phyloP scores from a whole-genome alignment of 1,140 invertebrate species.

The Drosophila micromelanica region DNA sequence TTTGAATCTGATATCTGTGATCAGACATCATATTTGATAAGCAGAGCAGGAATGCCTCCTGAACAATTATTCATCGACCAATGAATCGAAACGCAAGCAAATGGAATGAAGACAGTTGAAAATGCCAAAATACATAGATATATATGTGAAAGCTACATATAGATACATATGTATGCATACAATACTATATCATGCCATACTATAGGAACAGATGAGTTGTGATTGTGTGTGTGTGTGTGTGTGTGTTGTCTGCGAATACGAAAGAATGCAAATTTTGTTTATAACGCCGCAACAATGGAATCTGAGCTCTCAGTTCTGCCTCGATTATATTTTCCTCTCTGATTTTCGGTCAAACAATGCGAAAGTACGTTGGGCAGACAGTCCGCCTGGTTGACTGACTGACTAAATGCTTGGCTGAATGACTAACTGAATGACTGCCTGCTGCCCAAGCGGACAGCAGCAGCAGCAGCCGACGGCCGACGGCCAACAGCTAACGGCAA shows the following conservation, averaged over 20 bases:
- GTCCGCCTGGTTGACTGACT: conserved; percentile 48
- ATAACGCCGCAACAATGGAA: conserved; percentile 57
- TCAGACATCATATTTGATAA: conserved; percentile 3
- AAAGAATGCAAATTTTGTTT: conserved; percentile 63
- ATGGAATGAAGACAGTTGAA: conserved; percentile 22
- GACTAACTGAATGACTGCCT: conserved; percentile 58
- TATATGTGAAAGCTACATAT: neutral
- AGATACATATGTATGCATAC: conserved; percentile 2
- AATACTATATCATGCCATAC: neutral
- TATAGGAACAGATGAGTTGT: conserved; percentile 1
- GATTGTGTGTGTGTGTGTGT: conserved; percentile 30
- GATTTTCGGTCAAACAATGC: conserved; percentile 58
- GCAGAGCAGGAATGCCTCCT: neutral
- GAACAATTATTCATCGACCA: conserved; percentile 10
- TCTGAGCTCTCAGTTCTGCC: conserved; percentile 47
- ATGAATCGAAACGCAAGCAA: conserved; percentile 13
- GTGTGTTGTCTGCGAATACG: conserved; percentile 24
- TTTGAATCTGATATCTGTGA: conserved; percentile 11
- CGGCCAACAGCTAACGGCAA: neutral
- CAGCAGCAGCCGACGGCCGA: conserved; percentile 7
- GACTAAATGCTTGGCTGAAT: conserved; percentile 61
- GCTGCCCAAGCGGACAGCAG: conserved; percentile 14
- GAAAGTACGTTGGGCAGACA: conserved; percentile 21
- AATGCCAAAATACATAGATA: conserved; percentile 5
- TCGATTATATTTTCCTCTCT: conserved; percentile 46